Conservation (phyloP, 2,797 vertebrate genomes). For the Acestrorhynchus altus region DNA sequence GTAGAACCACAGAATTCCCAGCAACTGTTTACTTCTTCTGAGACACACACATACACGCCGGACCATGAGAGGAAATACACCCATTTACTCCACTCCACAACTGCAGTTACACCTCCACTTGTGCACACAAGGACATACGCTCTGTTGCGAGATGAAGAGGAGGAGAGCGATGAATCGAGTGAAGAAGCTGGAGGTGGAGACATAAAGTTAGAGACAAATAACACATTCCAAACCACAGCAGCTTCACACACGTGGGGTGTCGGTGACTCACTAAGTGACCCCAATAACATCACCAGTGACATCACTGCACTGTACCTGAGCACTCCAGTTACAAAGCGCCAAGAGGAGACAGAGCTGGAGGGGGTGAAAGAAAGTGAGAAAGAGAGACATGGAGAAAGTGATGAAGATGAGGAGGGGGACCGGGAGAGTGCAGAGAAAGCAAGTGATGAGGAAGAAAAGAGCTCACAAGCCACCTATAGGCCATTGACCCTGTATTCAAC, state of each 20-base stretch:
- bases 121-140: slow-evolving; percentile 7
- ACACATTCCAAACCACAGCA: not conserved
- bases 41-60: slow-evolving; percentile 11
- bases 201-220: not conserved
- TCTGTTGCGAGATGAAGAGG: slow-evolving; percentile 2
- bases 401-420: slow-evolving; percentile 20
- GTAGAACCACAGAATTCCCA: not conserved
- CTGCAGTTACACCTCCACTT: slow-evolving; percentile 6
- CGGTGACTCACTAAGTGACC: not conserved
- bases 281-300: not conserved
- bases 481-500: not conserved
- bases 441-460: slow-evolving; percentile 17
- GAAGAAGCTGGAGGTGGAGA: not conserved
- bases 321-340: not conserved
- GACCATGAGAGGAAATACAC: not conserved
- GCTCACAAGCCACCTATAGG: slow-evolving; percentile 13
- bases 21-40: not conserved
- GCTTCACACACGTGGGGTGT: not conserved
- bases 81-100: slow-evolving; percentile 6
- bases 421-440: slow-evolving; percentile 2
- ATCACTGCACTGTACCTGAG: not conserved
- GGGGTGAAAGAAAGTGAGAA: slow-evolving; percentile 1
- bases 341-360: not conserved
- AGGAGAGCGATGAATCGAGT: slow-evolving; percentile 19
- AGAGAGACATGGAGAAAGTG: slow-evolving; percentile 30